Evolutionary conservation across 53 echinoderm and acorn worm genomes (phyloP).

Genomic region (Apostichopus leukothele): DNA sequence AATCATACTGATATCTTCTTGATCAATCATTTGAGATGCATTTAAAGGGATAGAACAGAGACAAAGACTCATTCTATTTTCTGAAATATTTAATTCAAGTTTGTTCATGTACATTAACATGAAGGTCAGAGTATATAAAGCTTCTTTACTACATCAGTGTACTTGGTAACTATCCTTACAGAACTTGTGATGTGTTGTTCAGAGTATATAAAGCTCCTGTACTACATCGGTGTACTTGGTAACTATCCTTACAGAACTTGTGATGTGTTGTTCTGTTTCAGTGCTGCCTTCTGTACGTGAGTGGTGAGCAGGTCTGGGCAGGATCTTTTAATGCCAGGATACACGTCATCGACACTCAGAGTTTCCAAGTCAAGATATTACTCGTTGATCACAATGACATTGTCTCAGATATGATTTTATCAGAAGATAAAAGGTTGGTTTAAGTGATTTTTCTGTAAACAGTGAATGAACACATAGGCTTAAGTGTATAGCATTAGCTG

Average conservation of each 20-base stretch:
- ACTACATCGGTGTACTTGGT: neutral
- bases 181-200: neutral
- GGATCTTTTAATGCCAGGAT: slow-evolving; percentile 96
- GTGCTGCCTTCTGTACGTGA: slow-evolving; percentile 83
- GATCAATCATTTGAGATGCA: no score
- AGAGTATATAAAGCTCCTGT: neutral
- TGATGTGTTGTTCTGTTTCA: slow-evolving; percentile 4
- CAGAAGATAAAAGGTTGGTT: slow-evolving; percentile 68
- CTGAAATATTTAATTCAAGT: no score
- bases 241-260: neutral
- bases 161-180: neutral
- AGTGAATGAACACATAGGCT: no score
- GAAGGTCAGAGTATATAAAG: neutral
- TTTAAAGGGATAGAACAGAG: no score
- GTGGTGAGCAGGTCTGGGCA: slow-evolving; percentile 87
- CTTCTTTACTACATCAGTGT: neutral
- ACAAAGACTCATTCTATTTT: neutral
- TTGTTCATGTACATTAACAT: no score
- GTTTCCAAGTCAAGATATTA: slow-evolving; percentile 79
- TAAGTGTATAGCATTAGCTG: no score
- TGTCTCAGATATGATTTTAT: slow-evolving; percentile 91
- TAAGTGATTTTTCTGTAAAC: no score
- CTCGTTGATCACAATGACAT: slow-evolving; percentile 88
- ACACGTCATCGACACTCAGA: slow-evolving; percentile 84
- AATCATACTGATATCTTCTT: no score